phyloP scores from a whole-genome alignment of 2,113 vertebrate species.

The Probosciger aterrimus region DNA sequence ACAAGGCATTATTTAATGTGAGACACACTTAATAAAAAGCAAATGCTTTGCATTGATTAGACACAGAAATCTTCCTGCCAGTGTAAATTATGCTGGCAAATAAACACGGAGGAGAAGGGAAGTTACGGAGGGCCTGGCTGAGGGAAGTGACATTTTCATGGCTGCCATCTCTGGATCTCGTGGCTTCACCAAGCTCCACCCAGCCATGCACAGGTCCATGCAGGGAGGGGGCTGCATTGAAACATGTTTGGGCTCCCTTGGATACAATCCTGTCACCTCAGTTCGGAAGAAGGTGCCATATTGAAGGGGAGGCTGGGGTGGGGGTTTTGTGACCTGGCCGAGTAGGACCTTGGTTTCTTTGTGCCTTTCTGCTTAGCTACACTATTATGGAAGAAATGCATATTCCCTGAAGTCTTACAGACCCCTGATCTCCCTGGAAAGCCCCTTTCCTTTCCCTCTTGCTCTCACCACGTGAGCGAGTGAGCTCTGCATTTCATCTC shows the following conservation, averaged over 20 bases:
- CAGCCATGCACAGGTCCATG: accelerated
- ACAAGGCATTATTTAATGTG: background rate
- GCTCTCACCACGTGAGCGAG: background rate
- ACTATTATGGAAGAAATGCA: accelerated
- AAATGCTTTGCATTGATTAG: background rate
- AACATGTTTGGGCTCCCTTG: background rate
- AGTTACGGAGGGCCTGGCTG: background rate
- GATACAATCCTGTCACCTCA: accelerated
- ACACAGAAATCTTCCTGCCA: background rate
- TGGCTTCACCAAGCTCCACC: background rate
- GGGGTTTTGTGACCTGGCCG: background rate
- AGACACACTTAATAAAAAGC: background rate
- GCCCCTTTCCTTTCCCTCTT: background rate
- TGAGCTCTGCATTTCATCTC: background rate
- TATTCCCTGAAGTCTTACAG: background rate
- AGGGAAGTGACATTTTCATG: background rate
- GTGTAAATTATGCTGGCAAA: background rate
- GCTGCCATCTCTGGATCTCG: background rate
- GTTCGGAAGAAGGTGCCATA: background rate
- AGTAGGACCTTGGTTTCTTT: background rate
- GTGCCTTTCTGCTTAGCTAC: background rate
- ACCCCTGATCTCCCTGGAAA: background rate
- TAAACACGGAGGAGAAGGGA: background rate
- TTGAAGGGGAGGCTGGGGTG: background rate
- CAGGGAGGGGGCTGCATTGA: background rate